These are phyloP conservation scores for Trachelus stipa DNA, from an alignment of 2,888 invertebrate species.

Conservation along the genomic window DNA sequence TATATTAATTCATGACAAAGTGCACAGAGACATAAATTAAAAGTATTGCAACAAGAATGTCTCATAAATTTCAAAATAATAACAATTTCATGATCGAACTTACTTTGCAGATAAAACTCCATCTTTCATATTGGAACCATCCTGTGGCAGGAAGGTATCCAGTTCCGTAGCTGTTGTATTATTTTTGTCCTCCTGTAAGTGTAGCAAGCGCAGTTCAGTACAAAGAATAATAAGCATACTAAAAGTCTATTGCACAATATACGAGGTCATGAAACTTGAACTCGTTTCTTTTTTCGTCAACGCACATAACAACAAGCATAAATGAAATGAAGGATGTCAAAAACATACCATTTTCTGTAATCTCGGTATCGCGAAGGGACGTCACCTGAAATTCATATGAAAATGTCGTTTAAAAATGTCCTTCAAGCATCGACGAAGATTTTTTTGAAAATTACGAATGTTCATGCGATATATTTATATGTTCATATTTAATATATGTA, in stretches of 20 bases:
- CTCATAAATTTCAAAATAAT: no score
- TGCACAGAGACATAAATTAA: no score
- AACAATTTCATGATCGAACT: slow-evolving; percentile 23
- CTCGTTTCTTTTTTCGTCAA: no score
- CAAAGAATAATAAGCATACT: no score
- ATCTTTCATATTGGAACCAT: slow-evolving; percentile 70
- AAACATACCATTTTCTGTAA: not conserved
- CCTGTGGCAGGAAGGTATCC: slow-evolving; percentile 83
- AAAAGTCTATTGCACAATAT: no score
- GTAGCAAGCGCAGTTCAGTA: no score
- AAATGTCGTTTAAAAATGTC: not conserved
- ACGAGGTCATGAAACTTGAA: no score
- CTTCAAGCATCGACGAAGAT: no score
- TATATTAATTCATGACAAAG: no score
- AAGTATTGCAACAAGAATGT: no score
- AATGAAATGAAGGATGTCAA: no score
- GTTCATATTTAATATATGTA: not conserved
- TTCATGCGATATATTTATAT: not conserved
- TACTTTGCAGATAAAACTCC: slow-evolving; percentile 57
- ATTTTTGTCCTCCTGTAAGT: slow-evolving; percentile 33
- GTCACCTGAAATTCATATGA: slow-evolving; percentile 1
- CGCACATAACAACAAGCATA: no score
- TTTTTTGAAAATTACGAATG: not conserved
- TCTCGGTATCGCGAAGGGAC: not conserved
- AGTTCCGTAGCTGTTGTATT: slow-evolving; percentile 74